Base-by-base conservation (phyloP, 2,888 invertebrate species). In the Operophtera brumata region DNA sequence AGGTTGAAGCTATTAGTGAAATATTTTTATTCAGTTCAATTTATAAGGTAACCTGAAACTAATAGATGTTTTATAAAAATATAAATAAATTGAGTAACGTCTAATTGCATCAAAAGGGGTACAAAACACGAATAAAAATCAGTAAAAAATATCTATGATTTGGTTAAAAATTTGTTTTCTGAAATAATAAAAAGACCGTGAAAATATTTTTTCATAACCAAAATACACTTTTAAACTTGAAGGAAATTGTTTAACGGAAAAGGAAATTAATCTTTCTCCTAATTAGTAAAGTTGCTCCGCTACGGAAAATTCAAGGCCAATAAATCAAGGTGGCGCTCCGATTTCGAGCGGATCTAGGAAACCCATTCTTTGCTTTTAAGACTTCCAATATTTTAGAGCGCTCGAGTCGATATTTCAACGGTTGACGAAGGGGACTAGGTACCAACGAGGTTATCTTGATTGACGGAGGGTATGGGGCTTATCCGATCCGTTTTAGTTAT, bases 251-350 rank as follows among this genome's bases (percentile, higher is more conserved):
- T 84, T 84, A 80, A 82, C 75, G 80, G 80, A 80, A 83, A 80
- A 80, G 77, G 84, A 86, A 84, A 88, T 88, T 86, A 86, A 87
- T 88, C 87, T 87, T 87, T 86, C 77, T 80, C 84, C 86, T 88
- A 88, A 87, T 88, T 88, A 87, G 86, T 67, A 85, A 88, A 88
- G 85, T 87, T 87, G 73, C 82, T 76, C 73, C 78, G 78, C 70
- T 72, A 73, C 75, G 75, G 76, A 73, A 78, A 77, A 84, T 85
- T 80, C 85, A 83, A 80, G 83, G 80, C 75, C 78, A 69, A 87
- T 87, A 86, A 88, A 87, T 88, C 86, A 86, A 86, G 87, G 86
- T 86, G 83, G 77, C 81, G 66, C 76, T 77, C 71, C 28, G 42
- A 53, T 59, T 54, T 49, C 53, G 14, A 55, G 41, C 52, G 39